Base-by-base conservation (phyloP, 1,140 invertebrate genomes). In the Drosophila azteca region DNA sequence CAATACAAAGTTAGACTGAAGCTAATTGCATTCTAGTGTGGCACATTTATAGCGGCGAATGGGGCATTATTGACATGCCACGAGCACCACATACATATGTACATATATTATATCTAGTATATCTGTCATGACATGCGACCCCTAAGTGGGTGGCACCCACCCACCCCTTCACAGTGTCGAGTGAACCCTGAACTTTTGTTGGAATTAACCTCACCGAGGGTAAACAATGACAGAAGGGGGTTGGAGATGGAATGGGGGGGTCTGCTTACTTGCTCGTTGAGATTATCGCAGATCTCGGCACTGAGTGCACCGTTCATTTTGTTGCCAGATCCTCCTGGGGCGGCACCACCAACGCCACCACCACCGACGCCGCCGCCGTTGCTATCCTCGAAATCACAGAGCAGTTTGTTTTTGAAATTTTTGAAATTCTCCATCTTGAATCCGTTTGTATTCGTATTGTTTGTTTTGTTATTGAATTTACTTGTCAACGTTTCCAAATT, bases 211-310 rank as follows among this genome's bases (percentile, higher is more conserved):
- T 11, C 24, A 39, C 0, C 35, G 13, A 39, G 35, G 35, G 31
- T 43, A 11, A 49, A 67, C 54, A 39, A 20, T 22, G 17, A 20
- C 17, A 1, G 17, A n/a, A n/a, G 17, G 17, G 17, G 17, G 17
- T 20, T 20, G 17, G 17, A 1, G 6, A 13, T 20, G 9, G 11
- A 6, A 2, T 22, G 9, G 35, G 35, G 35, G 35, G 11, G 24
- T 5, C 58, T 58, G 78, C 90, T 91, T 91, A 91, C 90, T 91
- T 91, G 90, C 80, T 91, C 90, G 50, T 91, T 91, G 41, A 91
- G 68, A 91, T 91, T 91, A 57, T 91, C 90, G 70, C 90, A 91
- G 43, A 91, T 89, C 59, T 91, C 90, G 24, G 90, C 89, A 63
- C 85, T 90, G 43, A 91, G 67, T 6, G 77, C 61, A 15, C 89